phyloP scores from a whole-genome alignment of 2,888 invertebrate species.

The Caenorhabditis doughertyi region DNA sequence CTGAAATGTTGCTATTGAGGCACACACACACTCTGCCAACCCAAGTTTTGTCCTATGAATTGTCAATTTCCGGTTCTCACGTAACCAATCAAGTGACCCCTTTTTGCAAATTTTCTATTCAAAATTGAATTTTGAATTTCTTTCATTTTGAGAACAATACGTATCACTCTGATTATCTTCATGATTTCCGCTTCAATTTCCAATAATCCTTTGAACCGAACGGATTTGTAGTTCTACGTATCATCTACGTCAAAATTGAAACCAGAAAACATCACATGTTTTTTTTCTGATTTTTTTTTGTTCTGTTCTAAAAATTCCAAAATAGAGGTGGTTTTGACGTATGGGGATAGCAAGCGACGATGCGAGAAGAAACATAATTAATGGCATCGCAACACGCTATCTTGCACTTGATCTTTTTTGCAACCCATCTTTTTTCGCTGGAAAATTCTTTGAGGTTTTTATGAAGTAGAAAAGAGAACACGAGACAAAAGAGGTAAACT shows the following conservation, averaged over 20 bases:
- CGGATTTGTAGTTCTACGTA: conserved; percentile 12
- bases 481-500: background rate
- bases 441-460: conserved; percentile 11
- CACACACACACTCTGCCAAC: no score
- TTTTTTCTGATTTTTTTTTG: background rate
- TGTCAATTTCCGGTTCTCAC: no score
- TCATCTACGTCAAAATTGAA: conserved; percentile 12
- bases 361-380: conserved; percentile 40
- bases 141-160: no score
- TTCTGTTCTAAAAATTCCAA: background rate
- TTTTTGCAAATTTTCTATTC: no score
- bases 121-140: no score
- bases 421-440: conserved; percentile 9
- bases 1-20: no score
- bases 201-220: background rate
- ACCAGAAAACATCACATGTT: conserved; percentile 19
- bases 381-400: conserved; percentile 52
- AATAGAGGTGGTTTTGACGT: conserved; percentile 31
- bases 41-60: no score
- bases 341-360: background rate
- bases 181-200: background rate
- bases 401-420: conserved; percentile 40
- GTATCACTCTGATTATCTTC: background rate
- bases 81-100: no score
- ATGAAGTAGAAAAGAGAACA: background rate